phyloP scores from a whole-genome alignment of 2,888 invertebrate species.

The Argynnis bischoffii region DNA sequence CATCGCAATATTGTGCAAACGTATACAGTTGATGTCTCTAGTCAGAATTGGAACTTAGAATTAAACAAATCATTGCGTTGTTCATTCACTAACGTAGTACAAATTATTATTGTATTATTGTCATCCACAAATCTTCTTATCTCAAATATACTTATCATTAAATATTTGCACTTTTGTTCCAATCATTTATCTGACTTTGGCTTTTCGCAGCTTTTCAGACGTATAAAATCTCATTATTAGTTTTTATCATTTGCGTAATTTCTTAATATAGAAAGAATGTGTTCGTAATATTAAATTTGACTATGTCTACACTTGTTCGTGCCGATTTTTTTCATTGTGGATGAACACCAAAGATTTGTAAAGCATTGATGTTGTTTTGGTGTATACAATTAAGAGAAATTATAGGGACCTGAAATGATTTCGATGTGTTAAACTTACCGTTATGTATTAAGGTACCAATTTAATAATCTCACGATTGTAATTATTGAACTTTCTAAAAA shows the following conservation, averaged over 20 bases:
- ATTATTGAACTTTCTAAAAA: slow-evolving; percentile 58
- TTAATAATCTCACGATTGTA: slow-evolving; percentile 78
- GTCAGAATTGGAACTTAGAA: slow-evolving; percentile 77
- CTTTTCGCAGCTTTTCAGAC: slow-evolving; percentile 80
- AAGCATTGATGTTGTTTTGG: slow-evolving; percentile 75
- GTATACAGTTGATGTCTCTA: slow-evolving; percentile 67
- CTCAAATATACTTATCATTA: neutral
- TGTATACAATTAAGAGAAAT: slow-evolving; percentile 80
- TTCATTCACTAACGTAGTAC: slow-evolving; percentile 42
- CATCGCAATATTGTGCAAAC: slow-evolving; percentile 43
- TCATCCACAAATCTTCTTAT: slow-evolving; percentile 14
- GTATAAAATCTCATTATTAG: slow-evolving; percentile 78
- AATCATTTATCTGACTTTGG: slow-evolving; percentile 57
- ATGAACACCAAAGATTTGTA: slow-evolving; percentile 82
- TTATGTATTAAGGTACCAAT: slow-evolving; percentile 78
- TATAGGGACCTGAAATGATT: slow-evolving; percentile 81
- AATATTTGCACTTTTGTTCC: slow-evolving; percentile 34
- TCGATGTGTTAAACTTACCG: slow-evolving; percentile 73
- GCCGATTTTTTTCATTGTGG: slow-evolving; percentile 74
- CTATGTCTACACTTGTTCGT: slow-evolving; percentile 67
- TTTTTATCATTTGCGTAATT: slow-evolving; percentile 66
- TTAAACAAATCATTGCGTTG: slow-evolving; percentile 48
- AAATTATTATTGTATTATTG: slow-evolving; percentile 16
- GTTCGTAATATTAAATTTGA: slow-evolving; percentile 72
- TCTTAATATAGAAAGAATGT: slow-evolving; percentile 70